phyloP scores from a whole-genome alignment of 2,888 invertebrate genomes.

The Lypha dubia region DNA sequence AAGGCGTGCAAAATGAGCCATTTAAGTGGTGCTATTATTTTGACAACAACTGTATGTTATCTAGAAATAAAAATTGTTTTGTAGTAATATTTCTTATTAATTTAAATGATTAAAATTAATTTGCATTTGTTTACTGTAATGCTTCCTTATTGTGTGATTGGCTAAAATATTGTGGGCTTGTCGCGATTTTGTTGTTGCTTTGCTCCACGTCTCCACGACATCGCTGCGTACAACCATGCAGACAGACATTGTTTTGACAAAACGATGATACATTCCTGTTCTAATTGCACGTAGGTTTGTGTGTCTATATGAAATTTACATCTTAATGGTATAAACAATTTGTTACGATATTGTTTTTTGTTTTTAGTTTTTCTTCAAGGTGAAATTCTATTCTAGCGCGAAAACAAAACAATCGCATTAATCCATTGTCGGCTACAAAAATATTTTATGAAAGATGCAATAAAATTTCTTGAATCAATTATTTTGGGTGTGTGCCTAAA shows the following conservation, averaged over 20 bases:
- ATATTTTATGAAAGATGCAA: background rate
- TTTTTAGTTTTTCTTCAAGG: slow-evolving; percentile 46
- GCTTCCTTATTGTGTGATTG: slow-evolving; percentile 75
- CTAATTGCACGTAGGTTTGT: background rate
- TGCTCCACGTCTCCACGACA: slow-evolving; percentile 1
- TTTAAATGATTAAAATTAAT: slow-evolving; percentile 13
- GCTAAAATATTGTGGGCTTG: slow-evolving; percentile 78
- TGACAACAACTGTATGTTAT: too few species aligned
- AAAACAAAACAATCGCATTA: slow-evolving; percentile 16
- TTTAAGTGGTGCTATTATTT: too few species aligned
- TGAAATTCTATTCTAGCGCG: slow-evolving; percentile 20
- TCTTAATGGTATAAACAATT: slow-evolving; percentile 10
- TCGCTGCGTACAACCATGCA: too few species aligned
- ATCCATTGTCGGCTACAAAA: background rate
- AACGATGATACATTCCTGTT: background rate
- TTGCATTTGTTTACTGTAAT: slow-evolving; percentile 37
- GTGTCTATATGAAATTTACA: slow-evolving; percentile 11
- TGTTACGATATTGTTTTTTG: slow-evolving; percentile 13
- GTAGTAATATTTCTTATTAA: slow-evolving; percentile 13
- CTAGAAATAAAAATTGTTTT: background rate
- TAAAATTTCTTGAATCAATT: background rate
- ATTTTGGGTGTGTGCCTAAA: background rate
- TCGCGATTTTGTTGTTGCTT: slow-evolving; percentile 56
- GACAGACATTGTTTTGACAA: slow-evolving; percentile 24
- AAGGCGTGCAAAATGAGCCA: too few species aligned